phyloP scores from a whole-genome alignment of 2,888 invertebrate genomes.

The Eupithecia insigniata region DNA sequence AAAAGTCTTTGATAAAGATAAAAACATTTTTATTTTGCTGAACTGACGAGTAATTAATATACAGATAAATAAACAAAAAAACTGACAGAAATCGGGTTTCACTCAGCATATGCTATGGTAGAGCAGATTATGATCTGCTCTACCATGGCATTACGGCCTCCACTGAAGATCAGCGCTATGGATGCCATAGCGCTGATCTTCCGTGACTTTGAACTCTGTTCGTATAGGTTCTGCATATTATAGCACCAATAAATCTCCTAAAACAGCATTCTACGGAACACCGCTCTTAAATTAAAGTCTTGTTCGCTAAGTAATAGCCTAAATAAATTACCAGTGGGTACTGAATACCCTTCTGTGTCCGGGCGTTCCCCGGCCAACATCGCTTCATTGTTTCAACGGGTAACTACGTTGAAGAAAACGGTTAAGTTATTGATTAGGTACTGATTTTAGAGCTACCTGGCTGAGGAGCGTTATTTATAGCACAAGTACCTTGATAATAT shows the following conservation, averaged over 20 bases:
- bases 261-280: constrained; percentile 16
- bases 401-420: background rate
- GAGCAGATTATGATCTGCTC: too few species aligned
- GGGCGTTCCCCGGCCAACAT: constrained; percentile 13
- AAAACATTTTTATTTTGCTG: too few species aligned
- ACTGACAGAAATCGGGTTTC: too few species aligned
- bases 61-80: too few species aligned
- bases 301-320: constrained; percentile 35
- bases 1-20: too few species aligned
- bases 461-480: background rate
- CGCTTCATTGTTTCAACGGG: background rate
- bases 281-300: constrained; percentile 31
- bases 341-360: constrained; percentile 21
- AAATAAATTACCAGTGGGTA: constrained; percentile 36
- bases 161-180: too few species aligned
- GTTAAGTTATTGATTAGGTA: background rate
- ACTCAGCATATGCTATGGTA: too few species aligned
- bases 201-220: background rate
- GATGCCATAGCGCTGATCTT: too few species aligned
- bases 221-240: background rate
- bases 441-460: background rate
- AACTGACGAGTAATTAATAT: too few species aligned
- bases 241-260: background rate
- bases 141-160: too few species aligned
- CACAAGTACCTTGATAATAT: too few species aligned